Conservation (phyloP, 1,140 invertebrate genomes). For the Varroa destructor region DNA sequence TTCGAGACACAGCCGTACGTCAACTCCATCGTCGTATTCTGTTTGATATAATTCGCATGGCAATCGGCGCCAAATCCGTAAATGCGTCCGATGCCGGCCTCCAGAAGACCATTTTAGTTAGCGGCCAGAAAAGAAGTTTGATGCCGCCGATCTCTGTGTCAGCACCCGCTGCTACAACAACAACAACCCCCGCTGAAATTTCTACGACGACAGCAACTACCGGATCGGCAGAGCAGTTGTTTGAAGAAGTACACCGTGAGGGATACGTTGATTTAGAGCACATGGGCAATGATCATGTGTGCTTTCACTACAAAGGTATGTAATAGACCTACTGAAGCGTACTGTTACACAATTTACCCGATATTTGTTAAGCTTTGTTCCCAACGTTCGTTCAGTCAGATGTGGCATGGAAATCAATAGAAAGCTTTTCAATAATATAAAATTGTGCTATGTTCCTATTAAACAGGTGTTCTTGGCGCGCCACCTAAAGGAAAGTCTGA, state of each 20-base stretch:
- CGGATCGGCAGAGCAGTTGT: constrained; percentile 1
- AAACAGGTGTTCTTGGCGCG: no score
- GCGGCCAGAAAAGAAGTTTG: not conserved
- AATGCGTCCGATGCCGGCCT: not conserved
- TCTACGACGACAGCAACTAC: not conserved
- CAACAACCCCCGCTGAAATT: not conserved
- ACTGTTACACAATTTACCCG: not conserved
- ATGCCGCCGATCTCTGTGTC: not conserved
- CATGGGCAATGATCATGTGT: constrained; percentile 3
- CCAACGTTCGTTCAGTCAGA: no score
- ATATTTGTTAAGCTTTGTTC: not conserved
- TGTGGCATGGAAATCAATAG: no score
- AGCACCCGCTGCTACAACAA: not conserved
- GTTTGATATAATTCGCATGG: constrained; percentile 24
- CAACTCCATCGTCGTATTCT: constrained; percentile 8
- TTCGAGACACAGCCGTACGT: not conserved
- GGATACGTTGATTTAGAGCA: constrained; percentile 20
- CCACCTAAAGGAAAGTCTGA: not conserved
- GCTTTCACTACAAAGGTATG: constrained; percentile 19
- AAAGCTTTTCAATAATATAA: no score
- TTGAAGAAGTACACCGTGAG: constrained; percentile 20
- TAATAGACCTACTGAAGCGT: no score
- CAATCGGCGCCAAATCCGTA: not conserved
- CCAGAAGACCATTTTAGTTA: constrained; percentile 1
- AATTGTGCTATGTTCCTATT: no score